Evolutionary conservation across 2,797 vertebrate genomes (phyloP).

Genomic region (Phoebastria nigripes): DNA sequence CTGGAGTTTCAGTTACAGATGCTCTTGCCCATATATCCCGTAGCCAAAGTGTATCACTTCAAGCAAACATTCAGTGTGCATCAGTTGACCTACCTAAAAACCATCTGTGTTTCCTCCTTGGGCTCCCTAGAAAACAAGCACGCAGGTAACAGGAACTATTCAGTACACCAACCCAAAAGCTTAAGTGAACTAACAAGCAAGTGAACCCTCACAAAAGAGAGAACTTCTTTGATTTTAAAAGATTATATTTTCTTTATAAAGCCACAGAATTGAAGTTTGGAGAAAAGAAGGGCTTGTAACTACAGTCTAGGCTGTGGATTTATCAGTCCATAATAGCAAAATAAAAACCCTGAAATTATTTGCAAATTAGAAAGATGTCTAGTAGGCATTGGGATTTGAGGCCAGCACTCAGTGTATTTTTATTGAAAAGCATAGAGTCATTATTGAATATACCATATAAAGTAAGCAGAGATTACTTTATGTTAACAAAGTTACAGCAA

Average conservation of each 20-base stretch:
- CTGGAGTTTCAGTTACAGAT: background rate
- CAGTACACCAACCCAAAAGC: background rate
- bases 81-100: background rate
- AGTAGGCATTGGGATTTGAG: background rate
- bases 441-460: background rate
- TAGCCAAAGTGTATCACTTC: background rate
- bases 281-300: background rate
- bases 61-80: background rate
- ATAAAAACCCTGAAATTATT: background rate
- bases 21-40: background rate
- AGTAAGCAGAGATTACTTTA: background rate
- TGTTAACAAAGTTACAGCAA: background rate
- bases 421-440: background rate
- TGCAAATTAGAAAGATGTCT: background rate
- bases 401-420: background rate
- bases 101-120: background rate
- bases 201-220: background rate
- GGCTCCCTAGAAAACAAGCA: background rate
- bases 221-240: background rate
- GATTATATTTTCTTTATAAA: background rate
- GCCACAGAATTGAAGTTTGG: background rate
- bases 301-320: background rate
- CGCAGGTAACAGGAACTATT: accelerated
- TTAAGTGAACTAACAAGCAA: background rate
- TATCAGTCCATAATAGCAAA: background rate